Base-by-base conservation (phyloP, 2,113 vertebrate species). In the Chaenogobius annularis region DNA sequence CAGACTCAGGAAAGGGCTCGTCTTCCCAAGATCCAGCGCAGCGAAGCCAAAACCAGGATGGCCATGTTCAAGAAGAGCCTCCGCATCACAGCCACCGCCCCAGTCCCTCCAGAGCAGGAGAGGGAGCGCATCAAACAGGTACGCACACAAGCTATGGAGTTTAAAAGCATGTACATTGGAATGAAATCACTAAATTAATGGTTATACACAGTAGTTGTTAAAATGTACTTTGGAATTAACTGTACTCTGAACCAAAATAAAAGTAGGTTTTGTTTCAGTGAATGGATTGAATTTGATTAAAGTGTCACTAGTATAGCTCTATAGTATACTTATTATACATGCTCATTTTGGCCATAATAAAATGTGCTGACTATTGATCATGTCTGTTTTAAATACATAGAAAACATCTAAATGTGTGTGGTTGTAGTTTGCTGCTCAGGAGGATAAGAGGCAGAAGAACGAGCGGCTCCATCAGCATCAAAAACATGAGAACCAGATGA, bases 1-100 rank as follows among this genome's bases (percentile, higher is more conserved):
- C 98, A 99, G 83, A 94, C 93, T 69, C 97, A 98, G 79, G 98
- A 99, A 90, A 93, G 95, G 87, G 95, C 92, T 0, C 95, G 98
- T 15, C 90, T 99, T 71, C 98, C 98, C 67, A 99, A 99, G 93
- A 98, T 98, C 87, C 98, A 99, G 78, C 95, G 98, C 68, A 93
- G 98, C 20, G 98, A 98, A 55, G 97, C 96, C 58, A 99, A 99
- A 91, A 99, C 98, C 9, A 96, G 98, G 54, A 99, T 99, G 98
- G 97, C 98, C 64, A 99, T 99, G 97, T 99, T 96, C 87, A 99
- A 99, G 90, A 98, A 98, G 87, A 99, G 98, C 83, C 90, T 99
- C 78, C 94, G 98, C 79, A 99, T 99, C 92, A 95, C 96, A 54
- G 96, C 94, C 37, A 95, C 94, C 0, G 96, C 94, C 13, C 83